Conservation (phyloP, 2,113 vertebrate genomes). For the Oceanodroma tethys region DNA sequence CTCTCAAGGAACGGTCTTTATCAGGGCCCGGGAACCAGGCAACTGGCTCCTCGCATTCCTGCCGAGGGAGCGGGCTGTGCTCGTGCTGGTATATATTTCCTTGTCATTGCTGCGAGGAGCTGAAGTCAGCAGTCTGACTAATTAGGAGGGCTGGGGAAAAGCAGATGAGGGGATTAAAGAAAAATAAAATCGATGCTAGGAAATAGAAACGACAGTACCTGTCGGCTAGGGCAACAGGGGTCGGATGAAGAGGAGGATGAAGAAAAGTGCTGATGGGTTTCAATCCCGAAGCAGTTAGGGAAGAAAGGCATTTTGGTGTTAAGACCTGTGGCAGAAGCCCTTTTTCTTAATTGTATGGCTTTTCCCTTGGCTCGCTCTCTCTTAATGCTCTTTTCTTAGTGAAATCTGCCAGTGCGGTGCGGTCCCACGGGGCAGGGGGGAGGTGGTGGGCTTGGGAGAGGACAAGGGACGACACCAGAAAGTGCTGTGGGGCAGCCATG, state of each 20-base stretch:
- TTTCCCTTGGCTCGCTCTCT: background rate
- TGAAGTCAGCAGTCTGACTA: slow-evolving; percentile 17
- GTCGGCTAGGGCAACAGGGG: background rate
- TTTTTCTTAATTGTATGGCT: background rate
- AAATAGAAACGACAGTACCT: background rate
- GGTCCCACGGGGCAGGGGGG: background rate
- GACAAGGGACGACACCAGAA: background rate
- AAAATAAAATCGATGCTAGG: background rate
- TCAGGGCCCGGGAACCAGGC: background rate
- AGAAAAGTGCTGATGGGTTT: background rate
- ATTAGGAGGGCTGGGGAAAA: background rate
- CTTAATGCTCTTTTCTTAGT: background rate
- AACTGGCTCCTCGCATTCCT: background rate
- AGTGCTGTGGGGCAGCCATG: background rate
- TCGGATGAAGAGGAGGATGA: background rate
- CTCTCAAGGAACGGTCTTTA: background rate
- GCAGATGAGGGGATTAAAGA: background rate
- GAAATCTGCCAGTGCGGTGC: background rate
- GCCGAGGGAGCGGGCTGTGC: background rate
- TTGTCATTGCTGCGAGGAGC: background rate
- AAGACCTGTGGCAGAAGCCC: background rate
- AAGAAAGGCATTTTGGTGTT: background rate
- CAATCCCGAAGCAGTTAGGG: background rate
- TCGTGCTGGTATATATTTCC: background rate
- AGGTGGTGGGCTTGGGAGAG: background rate